Evolutionary conservation across 2,113 vertebrate species (phyloP).

Genomic region (Rutilus rutilus): DNA sequence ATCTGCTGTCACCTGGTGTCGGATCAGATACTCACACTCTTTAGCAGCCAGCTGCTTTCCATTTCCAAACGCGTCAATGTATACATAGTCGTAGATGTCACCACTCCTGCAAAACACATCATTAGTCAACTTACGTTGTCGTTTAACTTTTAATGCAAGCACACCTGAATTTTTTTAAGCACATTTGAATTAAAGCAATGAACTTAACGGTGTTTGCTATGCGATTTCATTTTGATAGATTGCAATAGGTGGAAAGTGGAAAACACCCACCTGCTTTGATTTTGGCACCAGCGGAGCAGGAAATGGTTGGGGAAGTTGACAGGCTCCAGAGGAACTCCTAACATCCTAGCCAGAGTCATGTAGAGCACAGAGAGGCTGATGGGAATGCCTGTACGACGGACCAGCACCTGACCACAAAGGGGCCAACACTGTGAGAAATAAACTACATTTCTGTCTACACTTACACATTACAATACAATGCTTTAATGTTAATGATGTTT

Average conservation of each 20-base stretch:
- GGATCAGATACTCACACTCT: slow-evolving; percentile 94
- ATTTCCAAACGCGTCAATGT: slow-evolving; percentile 94
- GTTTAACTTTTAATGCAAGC: neutral
- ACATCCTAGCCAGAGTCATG: slow-evolving; percentile 86
- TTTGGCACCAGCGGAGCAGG: slow-evolving; percentile 93
- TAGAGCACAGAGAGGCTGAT: slow-evolving; percentile 97
- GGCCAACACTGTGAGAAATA: neutral
- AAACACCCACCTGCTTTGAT: slow-evolving; percentile 80
- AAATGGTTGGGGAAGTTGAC: slow-evolving; percentile 99
- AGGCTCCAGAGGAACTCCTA: slow-evolving; percentile 91
- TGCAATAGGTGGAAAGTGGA: neutral
- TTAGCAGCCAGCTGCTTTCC: slow-evolving; percentile 93
- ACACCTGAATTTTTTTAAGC: neutral
- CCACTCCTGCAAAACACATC: slow-evolving; percentile 76
- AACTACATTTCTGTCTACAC: neutral
- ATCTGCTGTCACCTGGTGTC: slow-evolving; percentile 92
- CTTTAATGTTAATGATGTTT: neutral
- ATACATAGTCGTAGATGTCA: slow-evolving; percentile 93
- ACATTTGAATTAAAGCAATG: neutral
- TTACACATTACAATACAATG: neutral
- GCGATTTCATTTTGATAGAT: neutral
- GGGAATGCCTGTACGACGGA: slow-evolving; percentile 91
- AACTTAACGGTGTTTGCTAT: neutral
- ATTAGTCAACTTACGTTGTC: neutral
- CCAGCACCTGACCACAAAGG: slow-evolving; percentile 83